A percentile compares a stretch with the other conserved stretches of the same genome.
Evolutionary conservation across 2,113 vertebrate genomes (phyloP).

Genomic region (Pedionomus torquatus): DNA sequence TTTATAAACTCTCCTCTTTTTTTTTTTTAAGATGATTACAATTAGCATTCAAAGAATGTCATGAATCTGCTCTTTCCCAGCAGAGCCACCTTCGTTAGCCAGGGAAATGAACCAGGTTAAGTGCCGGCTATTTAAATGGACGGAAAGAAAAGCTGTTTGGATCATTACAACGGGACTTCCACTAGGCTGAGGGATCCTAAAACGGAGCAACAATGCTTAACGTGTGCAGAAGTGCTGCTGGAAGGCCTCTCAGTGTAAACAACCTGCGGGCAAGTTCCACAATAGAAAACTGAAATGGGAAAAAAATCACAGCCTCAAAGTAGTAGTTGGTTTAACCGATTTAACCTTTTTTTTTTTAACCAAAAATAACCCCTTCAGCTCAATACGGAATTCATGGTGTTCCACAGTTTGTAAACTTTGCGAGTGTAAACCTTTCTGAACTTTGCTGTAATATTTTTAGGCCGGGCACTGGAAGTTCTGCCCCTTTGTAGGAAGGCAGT

Average conservation of each 20-base stretch:
- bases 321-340: slow-evolving; percentile 21
- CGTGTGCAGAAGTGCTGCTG: neutral
- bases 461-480: neutral
- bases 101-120: neutral
- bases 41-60: neutral
- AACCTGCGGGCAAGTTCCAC: neutral
- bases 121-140: neutral
- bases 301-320: neutral
- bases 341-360: neutral
- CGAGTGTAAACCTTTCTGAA: neutral
- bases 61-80: neutral
- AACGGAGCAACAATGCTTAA: neutral
- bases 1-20: neutral
- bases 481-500: neutral
- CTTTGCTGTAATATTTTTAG: neutral
- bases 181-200: neutral
- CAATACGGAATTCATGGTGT: neutral
- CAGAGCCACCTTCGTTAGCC: neutral
- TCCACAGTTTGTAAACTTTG: neutral
- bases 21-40: neutral
- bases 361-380: neutral
- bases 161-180: neutral
- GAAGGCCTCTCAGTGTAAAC: neutral
- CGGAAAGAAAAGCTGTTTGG: neutral
- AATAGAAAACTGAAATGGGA: neutral